phyloP scores from a whole-genome alignment of 2,888 invertebrate species.

The Timema podura region DNA sequence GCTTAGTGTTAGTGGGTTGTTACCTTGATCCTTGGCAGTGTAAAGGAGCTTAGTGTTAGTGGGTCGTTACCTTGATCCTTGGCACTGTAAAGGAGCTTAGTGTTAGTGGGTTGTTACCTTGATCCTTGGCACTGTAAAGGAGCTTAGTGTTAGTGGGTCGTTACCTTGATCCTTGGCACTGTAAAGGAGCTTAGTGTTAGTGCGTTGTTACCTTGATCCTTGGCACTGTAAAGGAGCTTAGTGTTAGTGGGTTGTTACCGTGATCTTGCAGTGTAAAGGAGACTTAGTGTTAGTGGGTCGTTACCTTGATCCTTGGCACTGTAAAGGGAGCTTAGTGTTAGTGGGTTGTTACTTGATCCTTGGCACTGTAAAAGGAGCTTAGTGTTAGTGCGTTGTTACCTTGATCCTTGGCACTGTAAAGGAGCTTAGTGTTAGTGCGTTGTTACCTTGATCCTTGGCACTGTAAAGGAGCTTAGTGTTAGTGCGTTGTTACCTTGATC shows the following conservation, averaged over 20 bases:
- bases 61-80: constrained; percentile 72
- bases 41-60: constrained; percentile 59
- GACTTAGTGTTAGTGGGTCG: constrained; percentile 41
- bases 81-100: constrained; percentile 83
- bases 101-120: constrained; percentile 57
- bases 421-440: constrained; percentile 44
- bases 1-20: constrained; percentile 18
- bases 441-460: constrained; percentile 87
- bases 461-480: constrained; percentile 68
- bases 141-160: constrained; percentile 39
- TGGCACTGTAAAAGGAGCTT: constrained; percentile 85
- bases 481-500: constrained; percentile 65
- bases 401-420: constrained; percentile 96
- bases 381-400: constrained; percentile 48
- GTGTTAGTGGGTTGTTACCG: constrained; percentile 52
- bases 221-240: constrained; percentile 83
- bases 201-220: constrained; percentile 72
- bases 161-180: constrained; percentile 90
- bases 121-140: constrained; percentile 93
- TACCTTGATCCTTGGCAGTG: constrained; percentile 93
- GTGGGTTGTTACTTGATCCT: constrained; percentile 68
- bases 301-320: constrained; percentile 90
- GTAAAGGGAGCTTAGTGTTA: constrained; percentile 60
- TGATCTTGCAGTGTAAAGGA: constrained; percentile 95
- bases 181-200: constrained; percentile 63